A percentile compares a stretch with the other conserved stretches of the same genome.
These are phyloP conservation scores for Microtus pennsylvanicus DNA, from an alignment of 2,113 vertebrate genomes.

Conservation along the genomic window DNA sequence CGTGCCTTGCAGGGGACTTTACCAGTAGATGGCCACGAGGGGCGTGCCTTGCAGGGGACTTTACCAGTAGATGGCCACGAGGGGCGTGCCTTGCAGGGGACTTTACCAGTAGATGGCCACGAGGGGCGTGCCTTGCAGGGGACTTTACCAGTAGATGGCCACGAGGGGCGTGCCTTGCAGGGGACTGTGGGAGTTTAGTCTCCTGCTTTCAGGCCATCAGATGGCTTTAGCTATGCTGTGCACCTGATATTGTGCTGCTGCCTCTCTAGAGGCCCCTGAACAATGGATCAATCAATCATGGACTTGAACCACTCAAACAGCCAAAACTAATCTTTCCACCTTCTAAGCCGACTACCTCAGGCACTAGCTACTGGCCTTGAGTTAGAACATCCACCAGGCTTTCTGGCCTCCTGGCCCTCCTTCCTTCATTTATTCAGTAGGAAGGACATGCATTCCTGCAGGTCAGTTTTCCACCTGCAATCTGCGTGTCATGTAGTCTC, in stretches of 20 bases:
- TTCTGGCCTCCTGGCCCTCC: background rate
- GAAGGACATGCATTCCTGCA: no score
- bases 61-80: no score
- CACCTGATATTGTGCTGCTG: background rate
- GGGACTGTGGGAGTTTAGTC: no score
- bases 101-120: no score
- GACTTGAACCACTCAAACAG: background rate
- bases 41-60: no score
- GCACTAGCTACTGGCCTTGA: background rate
- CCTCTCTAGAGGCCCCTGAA: background rate
- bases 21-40: no score
- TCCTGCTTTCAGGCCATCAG: background rate
- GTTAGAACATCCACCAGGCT: background rate
- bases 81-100: no score
- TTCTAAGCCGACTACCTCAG: background rate
- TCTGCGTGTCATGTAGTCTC: no score
- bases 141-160: background rate
- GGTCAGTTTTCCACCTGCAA: background rate
- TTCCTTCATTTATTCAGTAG: no score
- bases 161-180: background rate
- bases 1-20: no score
- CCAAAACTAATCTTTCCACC: background rate
- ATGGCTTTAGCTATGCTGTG: background rate
- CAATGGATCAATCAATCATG: background rate
- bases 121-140: no score